Percentiles rank a stretch among this genome's conserved stretches.
phyloP scores from a whole-genome alignment of 2,888 invertebrate species.

The Carterocephalus palaemon region DNA sequence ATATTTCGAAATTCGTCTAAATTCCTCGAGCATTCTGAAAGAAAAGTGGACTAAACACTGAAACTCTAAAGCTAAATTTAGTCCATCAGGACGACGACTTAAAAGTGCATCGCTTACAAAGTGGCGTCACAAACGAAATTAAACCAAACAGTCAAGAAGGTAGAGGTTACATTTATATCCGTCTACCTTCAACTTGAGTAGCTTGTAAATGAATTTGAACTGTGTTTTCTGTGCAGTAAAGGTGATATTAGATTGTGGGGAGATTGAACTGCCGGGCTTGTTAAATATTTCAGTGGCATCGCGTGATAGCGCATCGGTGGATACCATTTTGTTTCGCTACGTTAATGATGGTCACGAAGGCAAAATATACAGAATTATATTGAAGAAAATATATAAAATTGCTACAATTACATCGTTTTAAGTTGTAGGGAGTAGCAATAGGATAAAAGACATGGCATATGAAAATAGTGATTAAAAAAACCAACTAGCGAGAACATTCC shows the following conservation, averaged over 20 bases:
- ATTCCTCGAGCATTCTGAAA: background rate
- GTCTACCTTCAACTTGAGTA: slow-evolving; percentile 8
- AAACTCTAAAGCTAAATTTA: slow-evolving; percentile 5
- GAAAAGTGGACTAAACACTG: slow-evolving; percentile 5
- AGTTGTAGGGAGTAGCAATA: too few species aligned
- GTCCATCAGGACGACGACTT: slow-evolving; percentile 1
- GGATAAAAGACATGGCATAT: too few species aligned
- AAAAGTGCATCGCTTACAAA: slow-evolving; percentile 11
- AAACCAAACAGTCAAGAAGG: slow-evolving; percentile 12
- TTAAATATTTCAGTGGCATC: slow-evolving; percentile 37
- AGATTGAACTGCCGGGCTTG: slow-evolving; percentile 24
- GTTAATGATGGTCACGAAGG: too few species aligned
- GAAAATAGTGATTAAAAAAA: too few species aligned
- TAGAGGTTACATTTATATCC: slow-evolving; percentile 12
- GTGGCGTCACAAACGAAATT: slow-evolving; percentile 8
- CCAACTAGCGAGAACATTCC: too few species aligned
- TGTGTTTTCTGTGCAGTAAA: slow-evolving; percentile 6
- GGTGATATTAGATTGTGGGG: slow-evolving; percentile 10
- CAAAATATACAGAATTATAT: too few species aligned
- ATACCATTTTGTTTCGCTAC: too few species aligned
- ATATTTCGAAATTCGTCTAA: background rate
- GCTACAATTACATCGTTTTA: too few species aligned
- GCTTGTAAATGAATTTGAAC: slow-evolving; percentile 27
- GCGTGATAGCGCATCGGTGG: too few species aligned
- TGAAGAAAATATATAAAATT: too few species aligned